phyloP scores from a whole-genome alignment of 2,888 invertebrate genomes.

The Xanthorhoe designata region DNA sequence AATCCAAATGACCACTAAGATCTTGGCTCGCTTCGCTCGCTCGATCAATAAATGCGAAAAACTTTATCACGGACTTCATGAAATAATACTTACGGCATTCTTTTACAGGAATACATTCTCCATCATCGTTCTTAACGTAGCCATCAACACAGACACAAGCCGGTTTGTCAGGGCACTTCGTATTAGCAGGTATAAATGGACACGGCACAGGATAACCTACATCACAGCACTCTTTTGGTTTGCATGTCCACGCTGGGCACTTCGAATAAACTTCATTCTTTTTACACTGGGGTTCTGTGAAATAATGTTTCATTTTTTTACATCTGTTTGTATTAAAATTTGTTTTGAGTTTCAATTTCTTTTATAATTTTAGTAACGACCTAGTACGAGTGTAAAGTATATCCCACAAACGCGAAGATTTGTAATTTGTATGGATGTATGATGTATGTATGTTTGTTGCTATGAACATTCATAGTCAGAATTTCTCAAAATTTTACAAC shows the following conservation, averaged over 20 bases:
- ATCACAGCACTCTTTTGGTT: conserved; percentile 43
- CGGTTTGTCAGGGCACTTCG: conserved; percentile 28
- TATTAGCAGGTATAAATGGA: not conserved
- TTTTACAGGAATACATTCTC: conserved; percentile 47
- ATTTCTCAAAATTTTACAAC: no score
- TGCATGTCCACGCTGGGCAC: conserved; percentile 43
- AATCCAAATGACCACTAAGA: no score
- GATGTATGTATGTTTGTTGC: no score
- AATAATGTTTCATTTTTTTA: not conserved
- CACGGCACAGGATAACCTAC: conserved; percentile 39
- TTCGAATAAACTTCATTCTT: conserved; percentile 43
- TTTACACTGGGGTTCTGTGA: conserved; percentile 38
- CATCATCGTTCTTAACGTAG: conserved; percentile 44
- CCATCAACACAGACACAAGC: conserved; percentile 43
- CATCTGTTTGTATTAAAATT: no score
- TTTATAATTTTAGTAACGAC: no score
- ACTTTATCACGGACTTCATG: not conserved
- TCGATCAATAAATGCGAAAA: not conserved
- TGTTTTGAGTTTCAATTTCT: no score
- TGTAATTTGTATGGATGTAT: no score
- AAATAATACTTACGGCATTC: conserved; percentile 51
- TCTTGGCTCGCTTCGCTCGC: no score
- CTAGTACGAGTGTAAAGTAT: no score
- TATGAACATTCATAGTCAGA: no score
- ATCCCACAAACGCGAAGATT: no score